Conservation (phyloP, 2,888 invertebrate species). For the Anorthoa munda region DNA sequence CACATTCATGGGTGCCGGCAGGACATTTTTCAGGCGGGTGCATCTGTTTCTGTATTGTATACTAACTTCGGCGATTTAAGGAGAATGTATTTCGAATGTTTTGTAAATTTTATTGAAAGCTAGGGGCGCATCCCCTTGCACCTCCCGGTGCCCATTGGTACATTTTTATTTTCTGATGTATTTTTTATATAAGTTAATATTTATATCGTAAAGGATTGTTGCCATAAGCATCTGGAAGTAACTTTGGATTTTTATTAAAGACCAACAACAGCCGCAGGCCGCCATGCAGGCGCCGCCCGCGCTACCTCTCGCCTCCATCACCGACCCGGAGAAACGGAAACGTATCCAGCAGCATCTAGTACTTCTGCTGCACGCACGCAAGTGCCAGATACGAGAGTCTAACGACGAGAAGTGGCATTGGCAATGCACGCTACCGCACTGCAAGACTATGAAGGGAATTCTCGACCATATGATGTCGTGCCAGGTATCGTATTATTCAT, state of each 20-base stretch:
- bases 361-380: slow-evolving; percentile 98
- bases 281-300: slow-evolving; percentile 83
- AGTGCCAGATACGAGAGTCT: slow-evolving; percentile 98
- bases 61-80: too few species aligned
- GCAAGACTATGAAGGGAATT: slow-evolving; percentile 99
- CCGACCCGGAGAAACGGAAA: slow-evolving; percentile 98
- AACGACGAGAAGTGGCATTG: slow-evolving; percentile 95
- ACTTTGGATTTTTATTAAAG: neutral
- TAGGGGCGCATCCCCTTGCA: too few species aligned
- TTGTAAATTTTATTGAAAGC: too few species aligned
- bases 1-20: too few species aligned
- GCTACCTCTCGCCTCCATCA: slow-evolving; percentile 91
- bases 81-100: too few species aligned
- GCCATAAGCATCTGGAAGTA: slow-evolving; percentile 3
- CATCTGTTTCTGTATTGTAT: too few species aligned
- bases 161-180: too few species aligned
- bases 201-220: slow-evolving; percentile 12
- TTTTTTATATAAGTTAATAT: too few species aligned
- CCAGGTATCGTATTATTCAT: slow-evolving; percentile 86
- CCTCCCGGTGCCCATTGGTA: too few species aligned
- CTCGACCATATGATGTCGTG: slow-evolving; percentile 98
- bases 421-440: slow-evolving; percentile 99
- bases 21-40: too few species aligned
- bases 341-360: slow-evolving; percentile 99
- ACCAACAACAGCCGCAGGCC: slow-evolving; percentile 81